Base-by-base conservation (phyloP, 2,888 invertebrate genomes). In the Listrodromus nycthemerus region DNA sequence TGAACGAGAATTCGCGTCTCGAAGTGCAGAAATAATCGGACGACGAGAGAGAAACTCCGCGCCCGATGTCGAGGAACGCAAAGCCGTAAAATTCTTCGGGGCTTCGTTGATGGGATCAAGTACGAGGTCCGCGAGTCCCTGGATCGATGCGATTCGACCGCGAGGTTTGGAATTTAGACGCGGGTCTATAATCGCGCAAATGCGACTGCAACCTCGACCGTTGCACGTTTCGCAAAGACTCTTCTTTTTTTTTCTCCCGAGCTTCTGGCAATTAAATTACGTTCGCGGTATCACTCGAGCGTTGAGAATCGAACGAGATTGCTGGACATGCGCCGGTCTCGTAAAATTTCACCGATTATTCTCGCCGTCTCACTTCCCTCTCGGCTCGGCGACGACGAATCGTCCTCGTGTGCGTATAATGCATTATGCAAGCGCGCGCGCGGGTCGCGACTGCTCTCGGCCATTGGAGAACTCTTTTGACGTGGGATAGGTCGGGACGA, bases 21-120 rank as follows among this genome's bases (percentile, higher is more conserved):
- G 69, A 8, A 66, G 37, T 33, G 55, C 21, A 65, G 71, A 70
- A 41, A 71, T 71, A 71, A 79, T 71, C 70, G 71, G 48, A 70
- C 69, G 69, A 63, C 76, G 76, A 67, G 13, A 52, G 0, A 21
- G 55, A 55, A 10, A 10, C 21, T 55, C 24, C 27, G 58, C 19
- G 58, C 27, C 45, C 61, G 45, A 48, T 61, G 73, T 27, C 45
- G 61, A 41, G 2, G 73, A 45, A 45, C 63, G 73, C 61, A n/a
- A 58, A 73, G 71, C 58, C 24, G 66, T 67, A 45, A 48, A 69
- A 69, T 48, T 45, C 67, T 48, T 24, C 8, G 75, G 65, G 75
- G 75, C 75, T 75, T 75, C 75, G 63, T 52, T 75, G 75, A 75
- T 75, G 75, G 75, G 75, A 75, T 75, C 75, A 65, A 75, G 63